phyloP scores from a whole-genome alignment of 1,140 invertebrate species.

The Bombus confusus region DNA sequence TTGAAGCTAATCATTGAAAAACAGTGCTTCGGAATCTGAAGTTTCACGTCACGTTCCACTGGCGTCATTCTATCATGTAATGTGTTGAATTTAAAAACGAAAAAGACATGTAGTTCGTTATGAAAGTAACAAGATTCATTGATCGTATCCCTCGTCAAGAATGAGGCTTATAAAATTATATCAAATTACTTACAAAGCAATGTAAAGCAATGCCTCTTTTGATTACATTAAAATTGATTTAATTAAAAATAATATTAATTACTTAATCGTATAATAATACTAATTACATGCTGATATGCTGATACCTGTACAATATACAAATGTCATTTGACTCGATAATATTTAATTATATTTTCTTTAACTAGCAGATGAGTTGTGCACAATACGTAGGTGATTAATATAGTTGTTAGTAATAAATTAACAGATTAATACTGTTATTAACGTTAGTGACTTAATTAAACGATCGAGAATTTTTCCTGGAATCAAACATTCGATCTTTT shows the following conservation, averaged over 20 bases:
- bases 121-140: neutral
- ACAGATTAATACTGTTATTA: neutral
- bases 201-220: neutral
- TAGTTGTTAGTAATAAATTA: neutral
- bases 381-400: neutral
- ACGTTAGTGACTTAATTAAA: neutral
- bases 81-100: constrained; percentile 16
- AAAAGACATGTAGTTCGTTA: neutral
- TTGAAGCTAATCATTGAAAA: neutral
- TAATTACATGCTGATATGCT: too few relatives aligned
- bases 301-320: neutral
- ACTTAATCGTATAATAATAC: too few relatives aligned
- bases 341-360: neutral
- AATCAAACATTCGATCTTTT: constrained; percentile 6
- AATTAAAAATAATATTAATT: neutral
- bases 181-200: neutral
- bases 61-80: neutral
- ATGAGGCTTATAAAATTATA: neutral
- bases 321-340: neutral
- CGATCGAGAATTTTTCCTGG: neutral
- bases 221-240: too few relatives aligned
- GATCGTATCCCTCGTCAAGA: neutral
- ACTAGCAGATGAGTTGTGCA: neutral
- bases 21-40: neutral
- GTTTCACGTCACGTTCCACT: constrained; percentile 18